Evolutionary conservation across 2,888 invertebrate species (phyloP), one percentile per base, ranked within the genome.

Genomic region (Habrosyne pyritoides): DNA sequence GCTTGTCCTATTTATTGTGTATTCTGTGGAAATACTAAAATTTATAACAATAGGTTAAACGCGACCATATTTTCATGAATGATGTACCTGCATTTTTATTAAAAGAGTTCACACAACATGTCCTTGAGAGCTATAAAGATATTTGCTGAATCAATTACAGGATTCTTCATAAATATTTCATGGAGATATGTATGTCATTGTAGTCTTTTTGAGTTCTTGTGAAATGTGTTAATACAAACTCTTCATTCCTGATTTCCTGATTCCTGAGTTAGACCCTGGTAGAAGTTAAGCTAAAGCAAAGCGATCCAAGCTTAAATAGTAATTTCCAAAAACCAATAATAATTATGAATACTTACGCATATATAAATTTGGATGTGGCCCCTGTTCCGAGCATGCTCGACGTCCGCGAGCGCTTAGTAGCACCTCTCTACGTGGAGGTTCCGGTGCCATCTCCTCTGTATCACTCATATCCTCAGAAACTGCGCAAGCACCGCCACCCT

Each of bases 311-410:
- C n/a, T n/a, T n/a, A n/a, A n/a, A n/a, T n/a, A n/a, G n/a, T n/a
- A n/a, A n/a, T n/a, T n/a, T n/a, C n/a, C n/a, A n/a, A n/a, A n/a
- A n/a, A n/a, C n/a, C n/a, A n/a, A n/a, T n/a, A n/a, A n/a, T n/a
- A 2, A n/a, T 33, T 8, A n/a, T 5, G 8, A 42, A 18, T 24
- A 82, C 91, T 91, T 75, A 91, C 93, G 87, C 64, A 90, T 79
- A 61, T 84, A 86, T 22, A 89, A 86, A 28, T 93, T 93, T 42
- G 95, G 95, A 86, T 94, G 95, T n/a, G 95, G 95, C 12, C 95
- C 95, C 76, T 95, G 95, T 75, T 95, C 95, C 53, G 95, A 95
- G 79, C 95, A 94, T 10, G 95, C 94, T 42, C 95, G 89, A 36
- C 95, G 88, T 2, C 94, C 94, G 50, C 93, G 85, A 0, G 91